Evolutionary conservation across 2,888 invertebrate species (phyloP).

Genomic region (Drosophila anomalata): DNA sequence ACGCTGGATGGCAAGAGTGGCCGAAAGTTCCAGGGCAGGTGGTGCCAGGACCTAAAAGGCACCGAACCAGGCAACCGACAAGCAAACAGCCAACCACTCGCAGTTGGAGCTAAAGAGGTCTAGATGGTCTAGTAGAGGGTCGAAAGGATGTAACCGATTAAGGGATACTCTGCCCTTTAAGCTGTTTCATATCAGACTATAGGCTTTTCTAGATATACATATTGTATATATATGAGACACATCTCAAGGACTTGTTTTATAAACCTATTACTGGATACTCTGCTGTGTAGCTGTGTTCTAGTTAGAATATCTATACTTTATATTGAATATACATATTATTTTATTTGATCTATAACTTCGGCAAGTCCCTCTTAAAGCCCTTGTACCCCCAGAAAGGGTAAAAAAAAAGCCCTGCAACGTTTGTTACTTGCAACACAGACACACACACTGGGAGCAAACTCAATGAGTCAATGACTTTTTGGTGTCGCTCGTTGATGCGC

Average conservation of each 20-base stretch:
- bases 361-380: not conserved
- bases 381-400: constrained; percentile 1
- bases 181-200: too few relatives aligned
- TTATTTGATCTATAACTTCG: not conserved
- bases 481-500: constrained; percentile 76
- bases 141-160: not conserved
- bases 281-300: too few relatives aligned
- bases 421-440: not conserved
- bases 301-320: too few relatives aligned
- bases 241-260: too few relatives aligned
- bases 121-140: not conserved
- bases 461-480: constrained; percentile 76
- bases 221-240: too few relatives aligned
- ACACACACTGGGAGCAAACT: constrained; percentile 52
- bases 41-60: constrained; percentile 16
- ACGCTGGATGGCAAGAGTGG: constrained; percentile 37
- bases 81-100: constrained; percentile 66
- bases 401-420: not conserved
- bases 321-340: not conserved
- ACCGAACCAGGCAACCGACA: constrained; percentile 35
- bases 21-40: constrained; percentile 57
- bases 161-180: not conserved
- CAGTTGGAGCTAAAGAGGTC: constrained; percentile 61
- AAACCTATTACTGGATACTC: too few relatives aligned
- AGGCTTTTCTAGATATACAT: too few relatives aligned